These are phyloP conservation scores for Neogale vison DNA, from an alignment of 2,113 vertebrate genomes.

Conservation along the genomic window DNA sequence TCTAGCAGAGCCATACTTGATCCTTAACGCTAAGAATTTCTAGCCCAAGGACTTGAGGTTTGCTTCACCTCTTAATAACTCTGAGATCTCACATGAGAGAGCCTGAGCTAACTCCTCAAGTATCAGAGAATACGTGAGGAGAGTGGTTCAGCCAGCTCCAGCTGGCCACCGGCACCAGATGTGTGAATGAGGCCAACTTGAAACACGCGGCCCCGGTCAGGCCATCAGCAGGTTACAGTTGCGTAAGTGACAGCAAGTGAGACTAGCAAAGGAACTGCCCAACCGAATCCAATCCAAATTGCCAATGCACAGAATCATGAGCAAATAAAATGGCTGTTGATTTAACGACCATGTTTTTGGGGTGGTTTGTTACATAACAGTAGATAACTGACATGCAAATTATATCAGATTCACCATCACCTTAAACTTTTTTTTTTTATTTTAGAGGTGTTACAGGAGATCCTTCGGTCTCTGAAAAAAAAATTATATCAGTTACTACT, in stretches of 20 bases:
- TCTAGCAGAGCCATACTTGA: background rate
- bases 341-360: background rate
- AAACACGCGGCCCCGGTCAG: background rate
- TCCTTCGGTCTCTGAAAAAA: background rate
- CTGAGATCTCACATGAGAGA: background rate
- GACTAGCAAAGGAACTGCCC: background rate
- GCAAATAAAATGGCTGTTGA: background rate
- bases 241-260: background rate
- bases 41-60: background rate
- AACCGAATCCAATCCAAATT: background rate
- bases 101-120: background rate
- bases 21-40: conserved; percentile 8
- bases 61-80: background rate
- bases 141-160: background rate
- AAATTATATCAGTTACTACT: background rate
- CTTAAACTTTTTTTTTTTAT: too few species aligned
- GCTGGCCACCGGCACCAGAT: background rate
- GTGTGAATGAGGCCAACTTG: background rate
- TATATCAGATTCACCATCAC: background rate
- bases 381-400: background rate
- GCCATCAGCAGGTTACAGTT: background rate
- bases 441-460: conserved; percentile 35
- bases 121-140: background rate
- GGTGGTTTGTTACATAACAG: background rate
- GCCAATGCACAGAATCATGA: background rate